Percentiles rank a stretch among this genome's conserved stretches.
phyloP scores from a whole-genome alignment of 2,113 vertebrate genomes.

The Grammomys dolichurus region DNA sequence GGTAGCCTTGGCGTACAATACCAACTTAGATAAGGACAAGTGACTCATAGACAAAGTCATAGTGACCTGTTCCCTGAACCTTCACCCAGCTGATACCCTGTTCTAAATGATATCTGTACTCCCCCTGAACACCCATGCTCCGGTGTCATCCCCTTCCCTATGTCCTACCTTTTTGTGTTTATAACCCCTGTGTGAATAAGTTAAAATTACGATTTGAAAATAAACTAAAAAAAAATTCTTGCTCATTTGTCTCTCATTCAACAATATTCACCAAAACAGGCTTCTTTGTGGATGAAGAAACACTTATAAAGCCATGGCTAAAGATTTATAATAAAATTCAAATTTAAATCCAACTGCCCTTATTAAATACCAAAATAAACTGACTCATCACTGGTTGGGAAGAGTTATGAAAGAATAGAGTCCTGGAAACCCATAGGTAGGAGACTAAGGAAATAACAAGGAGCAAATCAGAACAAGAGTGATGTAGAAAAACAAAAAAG shows the following conservation, averaged over 20 bases:
- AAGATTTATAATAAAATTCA: background rate
- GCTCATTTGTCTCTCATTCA: background rate
- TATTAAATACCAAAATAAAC: background rate
- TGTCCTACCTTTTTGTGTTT: too few relatives aligned
- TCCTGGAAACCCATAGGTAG: background rate
- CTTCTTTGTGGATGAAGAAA: background rate
- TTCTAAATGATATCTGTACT: too few relatives aligned
- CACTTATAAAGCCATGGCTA: background rate
- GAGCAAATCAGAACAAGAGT: background rate
- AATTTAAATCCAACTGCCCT: background rate
- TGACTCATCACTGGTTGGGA: background rate
- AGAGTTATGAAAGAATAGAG: background rate
- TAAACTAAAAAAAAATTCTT: too few relatives aligned
- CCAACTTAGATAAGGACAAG: too few relatives aligned
- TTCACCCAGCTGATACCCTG: too few relatives aligned
- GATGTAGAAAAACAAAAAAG: constrained; percentile 11
- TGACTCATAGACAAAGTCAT: too few relatives aligned
- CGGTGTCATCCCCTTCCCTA: too few relatives aligned
- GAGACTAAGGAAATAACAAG: background rate
- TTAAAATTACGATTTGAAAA: too few relatives aligned
- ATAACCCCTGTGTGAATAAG: too few relatives aligned
- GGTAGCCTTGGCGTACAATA: too few relatives aligned
- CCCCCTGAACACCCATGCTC: too few relatives aligned
- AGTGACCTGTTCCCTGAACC: too few relatives aligned
- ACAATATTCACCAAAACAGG: background rate